Percentiles rank a stretch among this genome's conserved stretches.
These are phyloP conservation scores for Moxostoma hubbsi DNA, from an alignment of 2,797 vertebrate species.

Conservation along the genomic window DNA sequence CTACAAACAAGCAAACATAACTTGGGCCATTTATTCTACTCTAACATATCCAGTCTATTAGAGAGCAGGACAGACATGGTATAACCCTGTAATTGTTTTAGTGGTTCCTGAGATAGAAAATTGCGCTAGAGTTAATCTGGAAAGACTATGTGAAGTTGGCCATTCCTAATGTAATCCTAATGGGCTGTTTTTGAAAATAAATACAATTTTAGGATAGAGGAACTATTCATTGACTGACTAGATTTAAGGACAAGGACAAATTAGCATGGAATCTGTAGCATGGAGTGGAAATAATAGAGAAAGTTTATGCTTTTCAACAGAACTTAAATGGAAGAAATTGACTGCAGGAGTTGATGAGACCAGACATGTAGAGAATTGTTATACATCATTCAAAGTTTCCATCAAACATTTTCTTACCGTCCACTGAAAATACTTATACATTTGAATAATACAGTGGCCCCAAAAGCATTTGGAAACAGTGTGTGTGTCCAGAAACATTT, in stretches of 20 bases:
- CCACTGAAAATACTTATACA: too few species aligned
- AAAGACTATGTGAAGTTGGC: background rate
- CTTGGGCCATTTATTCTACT: background rate
- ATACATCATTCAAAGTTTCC: too few species aligned
- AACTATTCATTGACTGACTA: background rate
- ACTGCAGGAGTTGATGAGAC: too few species aligned
- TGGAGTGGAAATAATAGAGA: background rate
- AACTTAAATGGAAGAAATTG: too few species aligned
- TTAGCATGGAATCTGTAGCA: background rate
- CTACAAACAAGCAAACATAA: constrained; percentile 11
- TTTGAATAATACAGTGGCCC: too few species aligned
- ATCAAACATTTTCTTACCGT: too few species aligned
- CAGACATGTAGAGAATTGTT: too few species aligned
- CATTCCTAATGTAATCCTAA: constrained; percentile 9
- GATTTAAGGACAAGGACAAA: background rate
- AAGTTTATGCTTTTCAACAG: background rate
- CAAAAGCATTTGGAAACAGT: too few species aligned
- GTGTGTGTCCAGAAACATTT: too few species aligned
- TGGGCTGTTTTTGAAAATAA: constrained; percentile 16
- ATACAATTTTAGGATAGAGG: background rate
- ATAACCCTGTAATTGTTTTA: constrained; percentile 29
- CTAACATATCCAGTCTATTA: background rate
- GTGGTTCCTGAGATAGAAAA: constrained; percentile 23
- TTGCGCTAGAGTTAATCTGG: constrained; percentile 6
- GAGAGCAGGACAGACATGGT: constrained; percentile 11